Evolutionary conservation across 2,888 invertebrate species (phyloP).

Genomic region (Xestia ashworthii): DNA sequence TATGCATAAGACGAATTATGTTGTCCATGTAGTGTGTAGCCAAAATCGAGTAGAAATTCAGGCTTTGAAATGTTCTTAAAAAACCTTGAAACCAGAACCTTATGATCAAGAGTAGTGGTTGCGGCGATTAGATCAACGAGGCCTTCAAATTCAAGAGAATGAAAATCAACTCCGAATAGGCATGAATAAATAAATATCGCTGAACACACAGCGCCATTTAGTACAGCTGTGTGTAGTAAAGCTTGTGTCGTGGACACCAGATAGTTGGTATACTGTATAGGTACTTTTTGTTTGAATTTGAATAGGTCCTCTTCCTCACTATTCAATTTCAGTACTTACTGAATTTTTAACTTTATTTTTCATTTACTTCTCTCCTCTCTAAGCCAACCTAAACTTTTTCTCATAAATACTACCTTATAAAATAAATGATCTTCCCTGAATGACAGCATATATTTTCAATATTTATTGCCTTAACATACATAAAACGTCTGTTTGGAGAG

Average conservation of each 20-base stretch:
- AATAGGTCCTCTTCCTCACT: neutral
- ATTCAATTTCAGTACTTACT: neutral
- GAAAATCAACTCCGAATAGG: neutral
- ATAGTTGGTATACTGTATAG: too few relatives aligned
- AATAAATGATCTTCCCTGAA: constrained; percentile 45
- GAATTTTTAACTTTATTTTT: neutral
- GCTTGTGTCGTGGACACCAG: too few relatives aligned
- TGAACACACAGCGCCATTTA: too few relatives aligned
- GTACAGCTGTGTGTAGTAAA: too few relatives aligned
- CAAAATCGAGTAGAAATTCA: neutral
- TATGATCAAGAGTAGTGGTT: neutral
- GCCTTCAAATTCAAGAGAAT: neutral
- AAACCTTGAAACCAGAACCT: neutral
- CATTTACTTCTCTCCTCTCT: neutral
- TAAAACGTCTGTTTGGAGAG: constrained; percentile 71
- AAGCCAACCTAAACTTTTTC: neutral
- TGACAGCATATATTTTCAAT: constrained; percentile 65
- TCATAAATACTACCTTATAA: constrained; percentile 36
- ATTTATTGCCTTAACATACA: constrained; percentile 71
- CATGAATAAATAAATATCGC: too few relatives aligned
- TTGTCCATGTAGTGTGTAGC: neutral
- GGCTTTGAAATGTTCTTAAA: neutral
- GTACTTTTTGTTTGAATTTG: too few relatives aligned
- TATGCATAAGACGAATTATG: neutral
- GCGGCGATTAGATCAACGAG: neutral